These are phyloP conservation scores for Paracyclopina nana DNA, from an alignment of 1,140 invertebrate genomes.

Conservation along the genomic window DNA sequence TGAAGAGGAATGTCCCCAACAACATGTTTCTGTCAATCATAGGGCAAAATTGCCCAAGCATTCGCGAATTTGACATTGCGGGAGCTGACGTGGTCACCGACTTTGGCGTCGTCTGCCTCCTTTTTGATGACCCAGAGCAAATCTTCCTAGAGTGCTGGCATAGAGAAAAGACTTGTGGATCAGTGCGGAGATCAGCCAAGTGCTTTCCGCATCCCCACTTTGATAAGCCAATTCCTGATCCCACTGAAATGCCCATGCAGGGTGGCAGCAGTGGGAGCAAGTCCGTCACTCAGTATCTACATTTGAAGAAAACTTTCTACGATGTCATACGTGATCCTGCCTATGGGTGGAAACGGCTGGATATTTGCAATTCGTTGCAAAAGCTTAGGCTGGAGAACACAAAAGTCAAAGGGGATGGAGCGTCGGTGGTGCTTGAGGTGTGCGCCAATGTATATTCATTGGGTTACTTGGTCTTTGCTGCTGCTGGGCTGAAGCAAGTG, in stretches of 20 bases:
- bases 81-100: conserved; percentile 13
- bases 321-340: conserved; percentile 1
- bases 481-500: conserved; percentile 16
- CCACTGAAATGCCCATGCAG: neutral
- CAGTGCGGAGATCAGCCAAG: neutral
- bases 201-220: conserved; percentile 11
- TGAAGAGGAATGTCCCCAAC: conserved; percentile 17
- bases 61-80: conserved; percentile 9
- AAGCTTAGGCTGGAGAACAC: conserved; percentile 15
- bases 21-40: conserved; percentile 11
- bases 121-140: conserved; percentile 15
- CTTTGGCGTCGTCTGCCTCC: conserved; percentile 14
- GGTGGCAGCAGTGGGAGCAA: neutral
- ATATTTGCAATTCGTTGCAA: neutral
- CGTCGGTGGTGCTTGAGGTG: neutral
- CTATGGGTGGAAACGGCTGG: neutral
- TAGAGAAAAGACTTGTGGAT: conserved; percentile 10
- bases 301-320: conserved; percentile 13
- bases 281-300: neutral
- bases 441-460: conserved; percentile 15
- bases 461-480: conserved; percentile 15
- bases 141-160: conserved; percentile 16
- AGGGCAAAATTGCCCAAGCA: neutral
- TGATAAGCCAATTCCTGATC: conserved; percentile 13
- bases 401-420: conserved; percentile 15